Evolutionary conservation across 2,113 vertebrate species (phyloP).

Genomic region (Menidia beryllina): DNA sequence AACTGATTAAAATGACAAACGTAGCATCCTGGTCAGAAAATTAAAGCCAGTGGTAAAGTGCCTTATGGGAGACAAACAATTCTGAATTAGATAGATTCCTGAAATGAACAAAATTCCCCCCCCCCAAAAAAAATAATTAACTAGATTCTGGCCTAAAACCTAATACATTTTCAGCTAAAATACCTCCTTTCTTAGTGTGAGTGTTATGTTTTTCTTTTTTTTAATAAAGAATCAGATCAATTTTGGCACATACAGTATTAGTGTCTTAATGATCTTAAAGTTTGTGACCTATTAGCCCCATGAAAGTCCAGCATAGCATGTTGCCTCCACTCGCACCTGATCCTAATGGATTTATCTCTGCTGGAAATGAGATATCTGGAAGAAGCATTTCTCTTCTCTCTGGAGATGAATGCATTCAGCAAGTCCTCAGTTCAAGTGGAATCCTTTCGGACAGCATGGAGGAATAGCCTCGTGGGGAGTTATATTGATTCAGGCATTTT

Average conservation of each 20-base stretch:
- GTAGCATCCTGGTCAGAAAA: too few species aligned
- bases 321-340: slow-evolving; percentile 27
- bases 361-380: slow-evolving; percentile 66
- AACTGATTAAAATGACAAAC: too few species aligned
- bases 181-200: not conserved
- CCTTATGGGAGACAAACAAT: too few species aligned
- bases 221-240: not conserved
- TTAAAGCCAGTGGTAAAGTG: too few species aligned
- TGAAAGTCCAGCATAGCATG: slow-evolving; percentile 11
- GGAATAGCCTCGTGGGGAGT: slow-evolving; percentile 60
- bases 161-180: too few species aligned
- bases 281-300: slow-evolving; percentile 5
- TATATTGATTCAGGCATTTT: slow-evolving; percentile 73
- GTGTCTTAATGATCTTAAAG: slow-evolving; percentile 12
- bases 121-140: too few species aligned
- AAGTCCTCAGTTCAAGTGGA: slow-evolving; percentile 47
- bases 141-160: too few species aligned
- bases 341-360: slow-evolving; percentile 61
- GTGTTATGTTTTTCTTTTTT: not conserved
- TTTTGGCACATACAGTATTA: too few species aligned
- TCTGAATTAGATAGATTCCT: too few species aligned
- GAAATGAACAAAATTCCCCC: too few species aligned
- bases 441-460: slow-evolving; percentile 49
- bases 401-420: slow-evolving; percentile 62
- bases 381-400: slow-evolving; percentile 50